Conservation (phyloP, 1,140 invertebrate genomes). For the Augochlora pura region DNA sequence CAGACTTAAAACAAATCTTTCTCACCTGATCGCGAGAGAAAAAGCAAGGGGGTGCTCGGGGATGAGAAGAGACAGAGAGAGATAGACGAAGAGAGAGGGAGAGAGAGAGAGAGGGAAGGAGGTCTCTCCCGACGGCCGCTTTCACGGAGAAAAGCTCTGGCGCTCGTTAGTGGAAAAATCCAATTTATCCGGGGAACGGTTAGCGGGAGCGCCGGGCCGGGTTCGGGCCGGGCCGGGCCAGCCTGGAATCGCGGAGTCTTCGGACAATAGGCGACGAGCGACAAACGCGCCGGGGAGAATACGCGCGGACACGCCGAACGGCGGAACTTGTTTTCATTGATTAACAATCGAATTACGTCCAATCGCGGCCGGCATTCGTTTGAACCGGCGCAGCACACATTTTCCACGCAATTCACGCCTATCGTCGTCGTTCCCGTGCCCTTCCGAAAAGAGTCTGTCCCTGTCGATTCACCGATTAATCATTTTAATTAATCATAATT, state of each 20-base stretch:
- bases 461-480: not conserved
- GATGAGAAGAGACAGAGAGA: not conserved
- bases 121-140: not conserved
- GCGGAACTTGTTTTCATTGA: constrained; percentile 47
- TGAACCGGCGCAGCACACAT: constrained; percentile 9
- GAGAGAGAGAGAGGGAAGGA: too few relatives aligned
- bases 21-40: too few relatives aligned
- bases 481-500: constrained; percentile 29
- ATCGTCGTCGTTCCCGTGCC: not conserved
- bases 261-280: constrained; percentile 3
- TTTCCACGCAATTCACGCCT: not conserved
- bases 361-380: constrained; percentile 45
- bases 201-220: constrained; percentile 32
- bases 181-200: constrained; percentile 54
- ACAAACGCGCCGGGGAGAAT: not conserved
- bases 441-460: too few relatives aligned
- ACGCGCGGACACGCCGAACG: constrained; percentile 2
- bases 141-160: constrained; percentile 46
- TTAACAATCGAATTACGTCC: constrained; percentile 60
- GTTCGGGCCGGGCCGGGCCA: constrained; percentile 2
- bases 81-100: too few relatives aligned
- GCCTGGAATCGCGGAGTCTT: too few relatives aligned
- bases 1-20: too few relatives aligned
- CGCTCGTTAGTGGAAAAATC: constrained; percentile 57
- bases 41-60: too few relatives aligned